These are phyloP conservation scores for Electrophaes corylata DNA, from an alignment of 2,888 invertebrate genomes.

Conservation along the genomic window DNA sequence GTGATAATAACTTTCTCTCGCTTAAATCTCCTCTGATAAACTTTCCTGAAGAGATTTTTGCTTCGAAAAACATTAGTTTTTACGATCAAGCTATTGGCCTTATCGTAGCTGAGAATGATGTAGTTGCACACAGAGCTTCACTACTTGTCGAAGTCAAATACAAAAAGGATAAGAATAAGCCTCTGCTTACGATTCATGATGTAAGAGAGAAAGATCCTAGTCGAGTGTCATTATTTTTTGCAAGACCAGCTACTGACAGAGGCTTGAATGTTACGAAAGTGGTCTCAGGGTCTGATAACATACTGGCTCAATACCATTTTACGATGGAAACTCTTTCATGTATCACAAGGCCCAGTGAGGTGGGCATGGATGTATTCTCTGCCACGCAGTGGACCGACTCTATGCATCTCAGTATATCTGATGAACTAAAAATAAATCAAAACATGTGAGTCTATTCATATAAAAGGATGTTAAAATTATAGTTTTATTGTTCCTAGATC, in stretches of 20 bases:
- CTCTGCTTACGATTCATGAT: slow-evolving; percentile 59
- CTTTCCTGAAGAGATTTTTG: slow-evolving; percentile 77
- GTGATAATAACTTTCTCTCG: slow-evolving; percentile 81
- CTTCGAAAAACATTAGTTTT: slow-evolving; percentile 80
- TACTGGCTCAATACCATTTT: slow-evolving; percentile 87
- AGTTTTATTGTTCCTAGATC: too few species aligned
- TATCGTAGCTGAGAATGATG: slow-evolving; percentile 85
- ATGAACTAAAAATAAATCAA: slow-evolving; percentile 78
- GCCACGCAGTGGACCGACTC: slow-evolving; percentile 85
- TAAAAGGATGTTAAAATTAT: too few species aligned
- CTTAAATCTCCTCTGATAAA: slow-evolving; percentile 15
- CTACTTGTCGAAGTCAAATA: slow-evolving; percentile 84
- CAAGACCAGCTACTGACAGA: slow-evolving; percentile 58
- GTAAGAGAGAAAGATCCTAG: slow-evolving; percentile 56
- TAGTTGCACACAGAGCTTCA: slow-evolving; percentile 83
- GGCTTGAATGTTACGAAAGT: slow-evolving; percentile 72
- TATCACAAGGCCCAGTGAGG: slow-evolving; percentile 86
- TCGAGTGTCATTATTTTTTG: slow-evolving; percentile 50
- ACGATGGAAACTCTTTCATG: slow-evolving; percentile 87
- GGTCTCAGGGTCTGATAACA: slow-evolving; percentile 82
- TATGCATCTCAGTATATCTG: slow-evolving; percentile 79
- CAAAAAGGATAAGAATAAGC: slow-evolving; percentile 62
- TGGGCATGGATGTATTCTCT: slow-evolving; percentile 86
- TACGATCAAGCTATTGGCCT: slow-evolving; percentile 89
- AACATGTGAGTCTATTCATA: slow-evolving; percentile 80